Base-by-base conservation (phyloP, 2,797 vertebrate genomes). In the Holocentrus rufus region DNA sequence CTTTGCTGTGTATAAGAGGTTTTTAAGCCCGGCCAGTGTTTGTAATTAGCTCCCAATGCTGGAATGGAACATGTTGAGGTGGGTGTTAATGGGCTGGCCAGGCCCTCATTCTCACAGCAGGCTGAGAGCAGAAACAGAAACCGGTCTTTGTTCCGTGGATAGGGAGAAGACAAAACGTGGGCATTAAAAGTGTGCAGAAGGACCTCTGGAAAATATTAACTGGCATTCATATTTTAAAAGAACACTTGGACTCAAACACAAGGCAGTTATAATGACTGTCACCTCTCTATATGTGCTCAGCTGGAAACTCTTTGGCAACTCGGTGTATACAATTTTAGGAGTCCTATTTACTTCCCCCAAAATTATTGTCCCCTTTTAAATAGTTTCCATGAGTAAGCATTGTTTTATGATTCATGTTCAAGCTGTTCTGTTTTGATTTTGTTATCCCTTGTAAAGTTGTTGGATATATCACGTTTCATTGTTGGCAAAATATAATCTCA, bases 11-110 rank as follows among this genome's bases (percentile, higher is more conserved):
- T 93, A 93, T 93, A 94, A 96, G 95, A 95, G 95, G 96, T 95
- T 95, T 93, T 95, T 95, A 92, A 93, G 93, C 91, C 87, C 76
- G 89, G 95, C 95, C 94, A 95, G 94, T 95, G 95, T 96, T 95
- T 96, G 94, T 97, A 98, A 98, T 98, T 98, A 97, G 96, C 95
- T 96, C 95, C 95, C 95, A 94, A 92, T 91, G 93, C 95, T 95
- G 95, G 91, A 95, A 95, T 95, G 94, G 95, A 94, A 95, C 94
- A 93, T 94, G 94, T 94, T 94, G 92, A 93, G 94, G 93, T 95
- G 93, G 94, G 93, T 95, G 95, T 96, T 95, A 94, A 95, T 94
- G 93, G 94, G 92, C 85, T 75, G 91, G 92, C 91, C 92, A 93
- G 94, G 90, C 91, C 92, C 93, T 94, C 93, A 92, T 92, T 93